Base-by-base conservation (phyloP, 1,140 invertebrate species). In the Parapsyche elsis region DNA sequence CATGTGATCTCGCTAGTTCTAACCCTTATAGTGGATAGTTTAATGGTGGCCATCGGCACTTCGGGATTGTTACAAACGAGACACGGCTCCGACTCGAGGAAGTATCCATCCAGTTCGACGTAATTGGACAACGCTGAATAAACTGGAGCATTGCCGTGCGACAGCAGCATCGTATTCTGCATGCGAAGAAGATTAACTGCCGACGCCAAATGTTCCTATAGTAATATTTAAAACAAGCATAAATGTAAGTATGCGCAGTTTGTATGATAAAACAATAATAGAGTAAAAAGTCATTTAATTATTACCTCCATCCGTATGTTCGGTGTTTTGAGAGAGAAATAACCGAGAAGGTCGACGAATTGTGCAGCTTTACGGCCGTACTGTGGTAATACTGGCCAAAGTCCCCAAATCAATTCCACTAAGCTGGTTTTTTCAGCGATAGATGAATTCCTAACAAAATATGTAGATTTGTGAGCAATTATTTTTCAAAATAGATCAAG, bases 61-160 rank as follows among this genome's bases (percentile, higher is more conserved):
- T 99, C 98, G 0, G 97, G 97, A 89, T 98, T 98, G 87, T 99
- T 99, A 86, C 98, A 99, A 0, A 99, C 97, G 21, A 99, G 91
- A 86, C 98, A 99, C 0, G 98, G 98, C 85, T 99, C 97, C 81
- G 96, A 97, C 89, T 99, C 98, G 46, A 99, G 88, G 86, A 97
- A 99, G 87, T 97, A 98, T 0, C 98, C 97, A 87, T 99, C 97
- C 64, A 99, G 92, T 85, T 99, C 97, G 10, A 99, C 95, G 85
- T 96, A 95, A 5, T 96, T 95, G 67, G 96, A 94, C 24, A 99
- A 88, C 71, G 96, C 94, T 14, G 95, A 95, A 86, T 99, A 99
- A 5, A 99, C 91, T 81, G 94, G 95, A 0, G 96, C 95, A 89
- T 99, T 99, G 23, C 97, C 96, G 90, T 99, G 98, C 80, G 95